phyloP scores from a whole-genome alignment of 2,888 invertebrate genomes.

The Lacanobia wlatinum region DNA sequence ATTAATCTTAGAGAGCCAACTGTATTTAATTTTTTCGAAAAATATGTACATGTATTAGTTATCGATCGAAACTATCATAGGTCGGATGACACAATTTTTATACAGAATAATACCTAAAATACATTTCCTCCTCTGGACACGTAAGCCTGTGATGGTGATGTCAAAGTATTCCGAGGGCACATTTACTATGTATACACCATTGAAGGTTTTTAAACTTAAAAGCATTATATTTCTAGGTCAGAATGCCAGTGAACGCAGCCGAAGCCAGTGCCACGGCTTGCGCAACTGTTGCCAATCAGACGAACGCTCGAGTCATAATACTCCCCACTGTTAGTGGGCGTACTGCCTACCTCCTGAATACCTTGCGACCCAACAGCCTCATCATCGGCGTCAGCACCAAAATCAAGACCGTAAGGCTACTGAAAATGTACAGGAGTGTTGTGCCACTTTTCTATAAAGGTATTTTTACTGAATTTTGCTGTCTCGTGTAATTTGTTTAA shows the following conservation, averaged over 20 bases:
- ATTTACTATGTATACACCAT: neutral
- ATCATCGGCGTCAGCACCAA: constrained; percentile 92
- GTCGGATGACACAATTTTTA: neutral
- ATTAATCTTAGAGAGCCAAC: no score
- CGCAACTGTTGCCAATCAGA: constrained; percentile 73
- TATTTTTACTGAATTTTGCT: constrained; percentile 41
- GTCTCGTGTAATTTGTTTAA: neutral
- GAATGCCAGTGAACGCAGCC: constrained; percentile 81
- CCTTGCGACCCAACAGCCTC: constrained; percentile 92
- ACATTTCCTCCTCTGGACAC: neutral
- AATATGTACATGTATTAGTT: no score
- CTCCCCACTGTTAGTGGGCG: constrained; percentile 91
- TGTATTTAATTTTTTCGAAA: no score
- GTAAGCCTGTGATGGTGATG: neutral
- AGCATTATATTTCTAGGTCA: constrained; percentile 67
- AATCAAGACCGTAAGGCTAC: constrained; percentile 89
- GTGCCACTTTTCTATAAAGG: constrained; percentile 91
- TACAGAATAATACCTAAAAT: neutral
- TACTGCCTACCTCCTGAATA: constrained; percentile 91
- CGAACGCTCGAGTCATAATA: constrained; percentile 88
- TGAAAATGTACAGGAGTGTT: constrained; percentile 91
- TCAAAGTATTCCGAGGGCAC: neutral
- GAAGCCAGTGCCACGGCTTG: constrained; percentile 78
- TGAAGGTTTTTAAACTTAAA: neutral
- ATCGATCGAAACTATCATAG: no score